phyloP scores from a whole-genome alignment of 2,113 vertebrate species.

The Hypanus sabinus region DNA sequence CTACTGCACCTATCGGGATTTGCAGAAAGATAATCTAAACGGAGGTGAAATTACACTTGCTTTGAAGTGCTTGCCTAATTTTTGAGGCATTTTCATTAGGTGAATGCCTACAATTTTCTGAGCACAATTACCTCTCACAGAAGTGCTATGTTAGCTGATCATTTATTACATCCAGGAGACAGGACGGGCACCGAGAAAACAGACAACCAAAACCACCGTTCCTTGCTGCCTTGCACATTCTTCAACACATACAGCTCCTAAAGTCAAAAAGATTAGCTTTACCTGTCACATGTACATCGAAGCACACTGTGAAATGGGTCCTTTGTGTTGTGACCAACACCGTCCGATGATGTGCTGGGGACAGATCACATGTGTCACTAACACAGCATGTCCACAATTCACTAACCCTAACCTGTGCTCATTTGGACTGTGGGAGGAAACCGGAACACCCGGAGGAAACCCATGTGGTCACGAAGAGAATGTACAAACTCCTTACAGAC shows the following conservation, averaged over 20 bases:
- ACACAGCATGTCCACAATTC: no score
- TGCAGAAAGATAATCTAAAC: background rate
- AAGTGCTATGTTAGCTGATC: background rate
- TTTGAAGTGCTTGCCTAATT: background rate
- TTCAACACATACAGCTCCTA: background rate
- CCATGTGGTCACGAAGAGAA: no score
- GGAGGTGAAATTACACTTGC: background rate
- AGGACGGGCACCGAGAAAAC: background rate
- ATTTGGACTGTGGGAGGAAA: no score
- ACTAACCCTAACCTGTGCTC: no score
- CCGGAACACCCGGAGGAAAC: no score
- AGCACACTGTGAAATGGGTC: no score
- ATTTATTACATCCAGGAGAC: background rate
- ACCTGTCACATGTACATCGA: no score
- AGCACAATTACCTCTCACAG: background rate
- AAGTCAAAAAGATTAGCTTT: no score
- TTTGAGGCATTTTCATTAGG: background rate
- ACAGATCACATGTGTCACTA: no score
- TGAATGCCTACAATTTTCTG: background rate
- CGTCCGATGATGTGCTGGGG: no score
- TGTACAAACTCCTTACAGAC: no score
- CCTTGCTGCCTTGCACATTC: background rate
- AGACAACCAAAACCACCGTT: background rate
- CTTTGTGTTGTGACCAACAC: no score
- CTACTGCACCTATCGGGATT: background rate